phyloP scores from a whole-genome alignment of 2,113 vertebrate genomes.

The Limnothrissa miodon region DNA sequence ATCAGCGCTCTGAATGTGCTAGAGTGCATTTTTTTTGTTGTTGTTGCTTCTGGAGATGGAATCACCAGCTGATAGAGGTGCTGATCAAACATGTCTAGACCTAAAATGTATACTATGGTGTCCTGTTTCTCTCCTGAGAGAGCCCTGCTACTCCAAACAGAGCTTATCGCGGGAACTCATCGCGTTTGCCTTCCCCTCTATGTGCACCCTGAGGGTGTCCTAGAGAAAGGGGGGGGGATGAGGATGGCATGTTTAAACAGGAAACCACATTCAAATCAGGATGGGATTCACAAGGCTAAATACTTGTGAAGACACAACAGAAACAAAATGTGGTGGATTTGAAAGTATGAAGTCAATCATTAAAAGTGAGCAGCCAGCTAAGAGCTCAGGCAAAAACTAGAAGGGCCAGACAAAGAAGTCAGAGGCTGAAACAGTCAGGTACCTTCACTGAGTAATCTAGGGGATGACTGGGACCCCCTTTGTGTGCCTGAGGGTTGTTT shows the following conservation, averaged over 20 bases:
- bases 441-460: background rate
- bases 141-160: slow-evolving; percentile 62
- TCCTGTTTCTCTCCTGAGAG: slow-evolving; percentile 64
- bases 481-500: background rate
- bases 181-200: slow-evolving; percentile 65
- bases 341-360: background rate
- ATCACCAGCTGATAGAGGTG: slow-evolving; percentile 44
- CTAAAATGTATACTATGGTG: slow-evolving; percentile 58
- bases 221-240: slow-evolving; percentile 33
- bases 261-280: slow-evolving; percentile 26
- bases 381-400: background rate
- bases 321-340: background rate
- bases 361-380: background rate
- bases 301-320: background rate
- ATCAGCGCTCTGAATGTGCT: slow-evolving; percentile 26
- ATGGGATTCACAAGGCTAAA: background rate
- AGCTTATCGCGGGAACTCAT: slow-evolving; percentile 66
- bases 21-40: slow-evolving; percentile 14
- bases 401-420: background rate
- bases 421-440: background rate
- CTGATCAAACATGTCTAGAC: slow-evolving; percentile 64
- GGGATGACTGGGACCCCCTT: background rate
- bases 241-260: slow-evolving; percentile 66
- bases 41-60: slow-evolving; percentile 32
- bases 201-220: slow-evolving; percentile 54